A percentile compares a stretch with the other conserved stretches of the same genome.
phyloP scores from a whole-genome alignment of 2,113 vertebrate species.

The Nipponia nippon region DNA sequence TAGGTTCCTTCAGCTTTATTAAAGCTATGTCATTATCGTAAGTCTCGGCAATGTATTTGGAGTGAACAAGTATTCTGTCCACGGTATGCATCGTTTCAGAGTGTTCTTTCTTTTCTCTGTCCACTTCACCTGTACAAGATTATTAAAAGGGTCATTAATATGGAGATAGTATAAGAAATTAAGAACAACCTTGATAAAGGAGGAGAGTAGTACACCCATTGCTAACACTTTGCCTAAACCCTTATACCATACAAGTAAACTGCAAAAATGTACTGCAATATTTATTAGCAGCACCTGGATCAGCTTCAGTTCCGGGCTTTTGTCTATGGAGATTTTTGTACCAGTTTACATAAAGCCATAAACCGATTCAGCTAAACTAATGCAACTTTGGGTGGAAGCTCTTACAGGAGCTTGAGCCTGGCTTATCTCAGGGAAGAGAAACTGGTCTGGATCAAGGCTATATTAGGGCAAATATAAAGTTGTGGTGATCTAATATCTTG shows the following conservation, averaged over 20 bases:
- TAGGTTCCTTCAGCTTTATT: slow-evolving; percentile 80
- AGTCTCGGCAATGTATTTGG: slow-evolving; percentile 64
- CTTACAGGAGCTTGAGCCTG: background rate
- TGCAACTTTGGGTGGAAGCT: background rate
- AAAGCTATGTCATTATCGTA: slow-evolving; percentile 89
- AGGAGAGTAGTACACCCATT: background rate
- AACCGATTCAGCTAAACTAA: background rate
- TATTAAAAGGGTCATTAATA: background rate
- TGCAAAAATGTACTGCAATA: background rate
- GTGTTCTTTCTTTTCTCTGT: slow-evolving; percentile 66
- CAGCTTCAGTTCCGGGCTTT: background rate
- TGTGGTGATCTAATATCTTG: background rate
- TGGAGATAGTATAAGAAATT: background rate
- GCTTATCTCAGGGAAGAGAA: background rate
- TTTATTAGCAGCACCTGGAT: background rate
- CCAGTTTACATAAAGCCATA: background rate
- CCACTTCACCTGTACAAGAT: slow-evolving; percentile 80
- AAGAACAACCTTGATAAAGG: background rate
- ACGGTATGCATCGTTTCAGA: slow-evolving; percentile 68
- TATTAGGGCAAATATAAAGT: background rate
- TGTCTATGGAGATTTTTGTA: background rate
- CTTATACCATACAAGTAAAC: background rate
- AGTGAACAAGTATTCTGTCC: slow-evolving; percentile 75
- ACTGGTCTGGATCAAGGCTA: background rate
- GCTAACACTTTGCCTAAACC: background rate